Evolutionary conservation across 1,140 invertebrate genomes (phyloP).

Genomic region (Drosophila chauvacae): DNA sequence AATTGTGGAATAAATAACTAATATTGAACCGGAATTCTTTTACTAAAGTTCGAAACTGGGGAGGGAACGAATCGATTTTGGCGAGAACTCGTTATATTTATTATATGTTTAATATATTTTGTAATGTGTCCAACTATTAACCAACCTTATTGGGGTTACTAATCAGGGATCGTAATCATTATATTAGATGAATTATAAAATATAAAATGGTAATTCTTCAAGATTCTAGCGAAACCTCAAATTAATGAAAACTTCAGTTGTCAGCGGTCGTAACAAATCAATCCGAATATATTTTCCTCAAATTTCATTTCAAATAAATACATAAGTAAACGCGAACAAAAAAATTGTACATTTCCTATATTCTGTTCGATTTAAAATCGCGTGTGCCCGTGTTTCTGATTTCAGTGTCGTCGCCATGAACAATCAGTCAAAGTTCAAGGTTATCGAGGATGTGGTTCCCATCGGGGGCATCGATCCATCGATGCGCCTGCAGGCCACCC

Average conservation of each 20-base stretch:
- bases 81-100: no score
- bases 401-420: background rate
- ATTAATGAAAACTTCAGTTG: no score
- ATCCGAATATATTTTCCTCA: background rate
- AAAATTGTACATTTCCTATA: background rate
- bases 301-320: background rate
- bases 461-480: conserved; percentile 33
- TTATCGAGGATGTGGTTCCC: conserved; percentile 17
- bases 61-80: background rate
- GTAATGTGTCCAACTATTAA: no score
- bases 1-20: conserved; percentile 56
- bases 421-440: conserved; percentile 15
- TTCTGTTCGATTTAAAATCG: background rate
- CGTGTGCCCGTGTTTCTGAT: background rate
- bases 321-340: background rate
- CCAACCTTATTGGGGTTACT: no score
- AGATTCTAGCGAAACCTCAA: no score
- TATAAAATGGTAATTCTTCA: no score
- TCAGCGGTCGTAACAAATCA: background rate
- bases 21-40: conserved; percentile 23
- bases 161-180: no score
- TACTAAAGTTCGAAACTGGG: background rate
- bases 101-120: no score
- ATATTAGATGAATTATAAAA: no score
- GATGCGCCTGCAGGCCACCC: conserved; percentile 9